Base-by-base conservation (phyloP, 2,113 vertebrate genomes). In the Opisthocomus hoazin region DNA sequence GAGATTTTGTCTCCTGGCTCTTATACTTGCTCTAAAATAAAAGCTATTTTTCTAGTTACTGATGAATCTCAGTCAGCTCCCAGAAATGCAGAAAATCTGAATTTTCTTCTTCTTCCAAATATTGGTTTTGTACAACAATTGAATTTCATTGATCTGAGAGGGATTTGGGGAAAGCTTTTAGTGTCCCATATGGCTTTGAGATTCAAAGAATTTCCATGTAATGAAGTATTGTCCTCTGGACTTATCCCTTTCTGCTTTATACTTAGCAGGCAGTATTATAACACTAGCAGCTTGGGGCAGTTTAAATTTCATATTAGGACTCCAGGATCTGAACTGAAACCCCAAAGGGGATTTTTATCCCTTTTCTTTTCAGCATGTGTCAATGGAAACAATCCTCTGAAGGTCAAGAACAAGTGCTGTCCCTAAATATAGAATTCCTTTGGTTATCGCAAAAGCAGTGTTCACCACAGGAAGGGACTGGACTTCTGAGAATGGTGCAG, bases 381-480 rank as follows among this genome's bases (percentile, higher is more conserved):
- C 95, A 93, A 83, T 93, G 89, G 96, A 94, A 97, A 96, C 89
- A 94, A 60, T 79, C 29, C 84, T 94, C 94, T 79, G 87, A 87
- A 96, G 94, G 94, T 96, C 91, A 95, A 87, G 74, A 96, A 79
- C 69, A 93, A 97, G 84, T 87, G 81, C 57, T 87, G 45, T 95
- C 91, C 95, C 89, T 95, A 95, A 96, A 91, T 96, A 96, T 95
- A 96, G 95, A 95, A 97, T 96, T 96, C 94, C 87, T 97, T 91
- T 93, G 89, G 84, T 96, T 96, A 91, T 96, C 81, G 3, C 94
- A 87, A 95, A 92, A 93, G 93, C 66, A n/a, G 10, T 87, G 78
- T 69, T 97, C 94, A 43, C 95, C 89, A 57, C 94, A 87, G 96
- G 95, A 95, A 96, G 39, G 61, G 74, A 95, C 53, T 76, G 84